phyloP scores from a whole-genome alignment of 1,140 invertebrate genomes.

The Harpegnathos saltator region DNA sequence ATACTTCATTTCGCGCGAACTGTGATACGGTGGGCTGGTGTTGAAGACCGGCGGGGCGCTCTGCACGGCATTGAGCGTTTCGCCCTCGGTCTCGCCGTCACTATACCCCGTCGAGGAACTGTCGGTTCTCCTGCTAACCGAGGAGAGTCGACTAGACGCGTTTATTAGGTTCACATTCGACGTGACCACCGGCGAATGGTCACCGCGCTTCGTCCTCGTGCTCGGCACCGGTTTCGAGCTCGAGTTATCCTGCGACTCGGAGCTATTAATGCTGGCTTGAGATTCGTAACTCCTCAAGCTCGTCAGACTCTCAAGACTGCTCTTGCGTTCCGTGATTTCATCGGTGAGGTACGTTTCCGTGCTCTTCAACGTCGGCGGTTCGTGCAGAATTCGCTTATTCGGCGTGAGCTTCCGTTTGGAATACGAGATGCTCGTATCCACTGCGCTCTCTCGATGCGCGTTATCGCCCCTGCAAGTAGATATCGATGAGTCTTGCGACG shows the following conservation, averaged over 20 bases:
- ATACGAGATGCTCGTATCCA: constrained; percentile 84
- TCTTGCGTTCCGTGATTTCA: constrained; percentile 84
- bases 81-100: constrained; percentile 86
- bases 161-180: constrained; percentile 75
- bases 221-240: constrained; percentile 81
- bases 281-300: constrained; percentile 86
- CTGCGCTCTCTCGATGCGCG: constrained; percentile 84
- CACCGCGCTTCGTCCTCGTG: constrained; percentile 80
- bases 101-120: constrained; percentile 85
- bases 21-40: constrained; percentile 76
- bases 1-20: constrained; percentile 77
- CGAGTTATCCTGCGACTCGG: constrained; percentile 83
- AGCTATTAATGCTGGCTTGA: constrained; percentile 84
- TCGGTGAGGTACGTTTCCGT: constrained; percentile 79
- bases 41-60: constrained; percentile 84
- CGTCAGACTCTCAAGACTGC: constrained; percentile 86
- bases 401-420: constrained; percentile 87
- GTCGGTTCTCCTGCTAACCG: constrained; percentile 80
- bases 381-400: constrained; percentile 84
- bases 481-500: background rate
- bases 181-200: constrained; percentile 73
- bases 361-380: constrained; percentile 75
- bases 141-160: constrained; percentile 74
- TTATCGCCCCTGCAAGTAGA: constrained; percentile 83
- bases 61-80: constrained; percentile 81